Conservation (phyloP, 2,888 invertebrate genomes). For the Standfussiana lucernea region DNA sequence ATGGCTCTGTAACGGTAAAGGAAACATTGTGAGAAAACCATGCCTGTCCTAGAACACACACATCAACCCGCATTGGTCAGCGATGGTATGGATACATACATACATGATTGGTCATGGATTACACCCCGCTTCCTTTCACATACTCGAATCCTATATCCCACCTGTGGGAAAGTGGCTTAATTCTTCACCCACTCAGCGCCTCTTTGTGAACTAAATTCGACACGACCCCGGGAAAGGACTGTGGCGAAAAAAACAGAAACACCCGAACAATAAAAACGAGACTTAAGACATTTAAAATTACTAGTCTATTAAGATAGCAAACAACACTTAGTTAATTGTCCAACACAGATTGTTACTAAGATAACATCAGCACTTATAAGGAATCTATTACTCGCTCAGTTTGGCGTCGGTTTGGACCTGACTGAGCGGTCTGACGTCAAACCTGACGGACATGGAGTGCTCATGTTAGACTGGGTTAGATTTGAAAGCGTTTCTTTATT, state of each 20-base stretch:
- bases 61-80: background rate
- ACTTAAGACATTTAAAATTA: background rate
- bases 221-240: background rate
- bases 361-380: slow-evolving; percentile 12
- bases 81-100: too few relatives aligned
- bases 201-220: background rate
- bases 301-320: slow-evolving; percentile 5
- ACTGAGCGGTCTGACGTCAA: slow-evolving; percentile 26
- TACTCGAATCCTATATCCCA: background rate
- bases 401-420: slow-evolving; percentile 4
- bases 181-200: background rate
- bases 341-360: slow-evolving; percentile 8
- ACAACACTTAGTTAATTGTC: slow-evolving; percentile 7
- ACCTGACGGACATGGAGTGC: background rate
- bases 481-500: background rate
- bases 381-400: slow-evolving; percentile 11
- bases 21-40: background rate
- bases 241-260: background rate
- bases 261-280: background rate
- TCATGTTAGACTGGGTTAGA: background rate
- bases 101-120: too few relatives aligned
- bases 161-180: too few relatives aligned
- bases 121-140: background rate
- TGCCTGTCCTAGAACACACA: background rate
- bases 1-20: background rate